Evolutionary conservation across 2,888 invertebrate genomes (phyloP).

Genomic region (Embidobia sp.): DNA sequence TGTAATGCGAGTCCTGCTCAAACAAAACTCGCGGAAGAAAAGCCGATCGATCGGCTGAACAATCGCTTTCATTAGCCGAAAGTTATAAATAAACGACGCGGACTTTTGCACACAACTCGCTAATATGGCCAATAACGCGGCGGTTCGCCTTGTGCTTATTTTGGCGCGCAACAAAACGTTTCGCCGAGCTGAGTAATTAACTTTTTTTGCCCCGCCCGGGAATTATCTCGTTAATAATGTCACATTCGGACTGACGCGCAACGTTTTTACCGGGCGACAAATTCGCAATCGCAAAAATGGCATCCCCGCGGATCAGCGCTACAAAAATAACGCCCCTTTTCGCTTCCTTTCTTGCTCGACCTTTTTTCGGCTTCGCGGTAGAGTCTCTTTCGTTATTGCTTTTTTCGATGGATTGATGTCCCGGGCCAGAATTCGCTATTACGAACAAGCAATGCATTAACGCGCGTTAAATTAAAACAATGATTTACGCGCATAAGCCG

Average conservation of each 20-base stretch:
- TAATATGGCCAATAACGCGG: constrained; percentile 49
- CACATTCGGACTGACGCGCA: constrained; percentile 40
- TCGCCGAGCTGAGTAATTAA: constrained; percentile 45
- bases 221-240: constrained; percentile 51
- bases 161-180: constrained; percentile 41
- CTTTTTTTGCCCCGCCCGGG: constrained; percentile 36
- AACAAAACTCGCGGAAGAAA: background rate
- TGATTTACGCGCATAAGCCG: constrained; percentile 20
- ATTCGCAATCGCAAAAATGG: constrained; percentile 33
- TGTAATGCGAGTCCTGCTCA: too few species aligned
- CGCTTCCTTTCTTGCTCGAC: background rate
- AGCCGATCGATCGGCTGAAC: background rate
- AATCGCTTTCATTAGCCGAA: constrained; percentile 1
- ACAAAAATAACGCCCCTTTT: constrained; percentile 1
- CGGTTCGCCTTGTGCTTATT: constrained; percentile 54
- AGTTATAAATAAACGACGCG: constrained; percentile 25
- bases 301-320: constrained; percentile 4
- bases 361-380: too few species aligned
- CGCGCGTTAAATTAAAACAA: constrained; percentile 20
- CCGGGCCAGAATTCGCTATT: background rate
- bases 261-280: constrained; percentile 21
- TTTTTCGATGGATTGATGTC: constrained; percentile 10
- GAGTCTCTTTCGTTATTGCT: background rate
- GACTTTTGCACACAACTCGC: constrained; percentile 9
- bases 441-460: constrained; percentile 2